A percentile compares a stretch with the other conserved stretches of the same genome.
These are phyloP conservation scores for Sitophilus oryzae DNA, from an alignment of 1,140 invertebrate species.

Conservation along the genomic window DNA sequence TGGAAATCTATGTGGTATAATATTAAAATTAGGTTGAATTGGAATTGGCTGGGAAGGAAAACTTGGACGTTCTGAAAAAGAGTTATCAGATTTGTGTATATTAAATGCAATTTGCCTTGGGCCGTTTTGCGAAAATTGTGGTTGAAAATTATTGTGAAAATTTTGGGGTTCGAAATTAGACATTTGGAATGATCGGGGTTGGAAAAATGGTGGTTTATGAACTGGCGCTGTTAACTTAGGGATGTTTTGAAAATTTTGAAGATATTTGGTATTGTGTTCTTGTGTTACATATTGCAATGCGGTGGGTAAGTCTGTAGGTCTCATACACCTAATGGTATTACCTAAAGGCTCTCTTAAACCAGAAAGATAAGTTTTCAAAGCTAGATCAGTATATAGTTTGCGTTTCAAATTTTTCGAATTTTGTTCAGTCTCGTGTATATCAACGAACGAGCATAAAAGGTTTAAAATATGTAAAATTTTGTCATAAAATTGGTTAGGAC, in stretches of 20 bases:
- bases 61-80: too few species aligned
- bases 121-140: too few species aligned
- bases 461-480: conserved; percentile 7
- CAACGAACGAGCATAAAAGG: conserved; percentile 3
- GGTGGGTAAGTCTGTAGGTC: neutral
- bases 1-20: too few species aligned
- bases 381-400: conserved; percentile 4
- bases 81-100: too few species aligned
- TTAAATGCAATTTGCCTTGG: too few species aligned
- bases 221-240: neutral
- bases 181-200: too few species aligned
- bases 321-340: conserved; percentile 9
- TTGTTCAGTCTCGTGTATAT: conserved; percentile 2
- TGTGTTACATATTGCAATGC: conserved; percentile 12
- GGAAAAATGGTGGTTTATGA: neutral
- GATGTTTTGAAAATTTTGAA: conserved; percentile 11
- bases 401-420: conserved; percentile 6
- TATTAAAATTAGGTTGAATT: too few species aligned
- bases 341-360: conserved; percentile 9
- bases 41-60: too few species aligned
- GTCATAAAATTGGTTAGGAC: too few species aligned
- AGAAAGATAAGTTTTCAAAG: conserved; percentile 15
- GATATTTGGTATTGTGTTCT: conserved; percentile 15
- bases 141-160: too few species aligned
- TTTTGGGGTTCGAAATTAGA: too few species aligned